These are phyloP conservation scores for Hyaena hyaena DNA, from an alignment of 2,113 vertebrate species.

Conservation along the genomic window DNA sequence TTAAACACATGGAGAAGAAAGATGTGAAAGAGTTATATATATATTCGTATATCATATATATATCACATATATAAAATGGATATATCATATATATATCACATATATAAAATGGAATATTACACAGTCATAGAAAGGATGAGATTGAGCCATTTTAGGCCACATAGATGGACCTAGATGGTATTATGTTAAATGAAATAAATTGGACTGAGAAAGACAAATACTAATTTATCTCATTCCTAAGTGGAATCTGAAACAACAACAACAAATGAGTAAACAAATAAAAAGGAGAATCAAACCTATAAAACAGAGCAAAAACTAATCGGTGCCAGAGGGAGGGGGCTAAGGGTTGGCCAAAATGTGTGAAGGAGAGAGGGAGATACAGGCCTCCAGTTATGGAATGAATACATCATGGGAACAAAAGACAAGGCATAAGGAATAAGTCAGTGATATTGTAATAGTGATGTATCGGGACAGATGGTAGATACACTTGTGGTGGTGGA, in stretches of 20 bases:
- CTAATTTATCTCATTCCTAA: neutral
- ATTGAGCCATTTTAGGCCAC: neutral
- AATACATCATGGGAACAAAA: neutral
- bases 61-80: neutral
- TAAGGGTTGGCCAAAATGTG: neutral
- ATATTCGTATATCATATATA: neutral
- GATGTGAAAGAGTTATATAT: neutral
- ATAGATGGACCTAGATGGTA: neutral
- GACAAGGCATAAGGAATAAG: neutral
- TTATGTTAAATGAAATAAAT: neutral
- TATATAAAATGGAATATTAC: neutral
- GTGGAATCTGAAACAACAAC: neutral
- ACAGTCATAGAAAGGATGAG: neutral
- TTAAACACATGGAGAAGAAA: neutral
- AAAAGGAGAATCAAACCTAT: neutral
- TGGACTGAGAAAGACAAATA: neutral
- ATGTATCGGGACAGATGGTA: neutral
- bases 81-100: neutral
- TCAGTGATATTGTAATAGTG: neutral
- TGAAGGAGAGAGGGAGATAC: neutral
- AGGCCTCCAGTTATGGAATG: neutral
- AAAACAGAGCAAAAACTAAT: neutral
- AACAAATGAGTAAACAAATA: neutral
- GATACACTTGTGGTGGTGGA: no score
- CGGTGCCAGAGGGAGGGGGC: neutral